phyloP scores from a whole-genome alignment of 1,140 invertebrate genomes.

The Aricia agestis region DNA sequence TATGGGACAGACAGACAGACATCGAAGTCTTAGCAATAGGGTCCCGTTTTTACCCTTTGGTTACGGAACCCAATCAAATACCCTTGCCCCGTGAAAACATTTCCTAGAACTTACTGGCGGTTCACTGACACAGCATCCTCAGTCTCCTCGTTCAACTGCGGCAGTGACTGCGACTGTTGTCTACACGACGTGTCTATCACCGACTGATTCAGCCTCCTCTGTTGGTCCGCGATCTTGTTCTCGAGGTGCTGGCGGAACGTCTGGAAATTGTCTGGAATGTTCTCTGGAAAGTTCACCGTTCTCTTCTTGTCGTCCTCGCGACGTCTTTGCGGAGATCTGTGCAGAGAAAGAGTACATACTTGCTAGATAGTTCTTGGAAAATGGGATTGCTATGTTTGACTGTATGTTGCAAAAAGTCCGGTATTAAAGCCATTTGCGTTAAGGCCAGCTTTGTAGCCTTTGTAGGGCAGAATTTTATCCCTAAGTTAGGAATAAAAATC shows the following conservation, averaged over 20 bases:
- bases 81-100: too few species aligned
- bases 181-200: constrained; percentile 46
- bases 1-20: too few species aligned
- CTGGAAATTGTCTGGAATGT: constrained; percentile 50
- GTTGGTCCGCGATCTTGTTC: constrained; percentile 56
- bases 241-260: constrained; percentile 51
- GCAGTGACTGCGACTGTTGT: constrained; percentile 40
- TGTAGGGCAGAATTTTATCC: too few species aligned
- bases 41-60: too few species aligned
- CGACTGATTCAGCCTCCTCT: constrained; percentile 41
- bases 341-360: not conserved
- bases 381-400: too few species aligned
- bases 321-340: constrained; percentile 36
- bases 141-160: constrained; percentile 38
- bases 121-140: constrained; percentile 22
- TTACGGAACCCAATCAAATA: too few species aligned
- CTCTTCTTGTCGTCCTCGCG: constrained; percentile 44
- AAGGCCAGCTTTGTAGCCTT: too few species aligned
- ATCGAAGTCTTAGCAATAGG: too few species aligned
- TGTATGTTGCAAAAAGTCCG: too few species aligned
- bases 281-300: constrained; percentile 55
- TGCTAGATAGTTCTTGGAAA: too few species aligned
- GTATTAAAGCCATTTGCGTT: too few species aligned
- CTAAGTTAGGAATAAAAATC: too few species aligned
- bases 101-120: constrained; percentile 26